Conservation (phyloP, 2,888 invertebrate species). For the Pandemis corylana region DNA sequence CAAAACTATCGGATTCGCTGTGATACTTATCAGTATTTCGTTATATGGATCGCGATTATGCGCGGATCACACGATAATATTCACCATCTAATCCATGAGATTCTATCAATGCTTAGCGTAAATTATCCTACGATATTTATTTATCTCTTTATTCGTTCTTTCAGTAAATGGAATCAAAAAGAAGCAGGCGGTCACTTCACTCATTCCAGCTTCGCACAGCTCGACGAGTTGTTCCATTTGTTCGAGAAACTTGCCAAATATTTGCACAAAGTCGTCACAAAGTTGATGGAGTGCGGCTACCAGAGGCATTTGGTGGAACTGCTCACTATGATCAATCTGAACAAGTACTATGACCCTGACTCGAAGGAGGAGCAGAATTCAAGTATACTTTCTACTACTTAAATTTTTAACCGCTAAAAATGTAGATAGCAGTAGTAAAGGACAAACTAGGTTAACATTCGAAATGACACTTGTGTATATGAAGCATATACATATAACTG, state of each 20-base stretch:
- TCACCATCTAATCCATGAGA: too few relatives aligned
- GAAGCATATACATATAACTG: too few relatives aligned
- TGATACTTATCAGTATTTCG: too few relatives aligned
- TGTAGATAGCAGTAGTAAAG: constrained; percentile 2
- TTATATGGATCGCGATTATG: too few relatives aligned
- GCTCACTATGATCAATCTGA: constrained; percentile 87
- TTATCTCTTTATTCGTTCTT: constrained; percentile 17
- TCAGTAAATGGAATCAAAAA: constrained; percentile 84
- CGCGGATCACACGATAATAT: too few relatives aligned
- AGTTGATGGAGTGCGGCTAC: constrained; percentile 87
- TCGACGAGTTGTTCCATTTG: constrained; percentile 85
- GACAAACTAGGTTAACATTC: background rate
- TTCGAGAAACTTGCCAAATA: constrained; percentile 86
- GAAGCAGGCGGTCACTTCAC: constrained; percentile 76
- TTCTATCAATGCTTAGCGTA: background rate
- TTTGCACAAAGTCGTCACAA: constrained; percentile 86
- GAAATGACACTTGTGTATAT: background rate
- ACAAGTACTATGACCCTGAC: constrained; percentile 82
- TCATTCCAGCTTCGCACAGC: constrained; percentile 84
- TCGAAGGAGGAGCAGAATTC: constrained; percentile 62
- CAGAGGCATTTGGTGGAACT: constrained; percentile 88
- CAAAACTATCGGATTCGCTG: too few relatives aligned
- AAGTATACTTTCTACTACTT: constrained; percentile 52
- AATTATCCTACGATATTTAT: too few relatives aligned
- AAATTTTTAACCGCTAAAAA: background rate